Evolutionary conservation across 2,888 invertebrate genomes (phyloP).

Genomic region (Brenthis daphne): DNA sequence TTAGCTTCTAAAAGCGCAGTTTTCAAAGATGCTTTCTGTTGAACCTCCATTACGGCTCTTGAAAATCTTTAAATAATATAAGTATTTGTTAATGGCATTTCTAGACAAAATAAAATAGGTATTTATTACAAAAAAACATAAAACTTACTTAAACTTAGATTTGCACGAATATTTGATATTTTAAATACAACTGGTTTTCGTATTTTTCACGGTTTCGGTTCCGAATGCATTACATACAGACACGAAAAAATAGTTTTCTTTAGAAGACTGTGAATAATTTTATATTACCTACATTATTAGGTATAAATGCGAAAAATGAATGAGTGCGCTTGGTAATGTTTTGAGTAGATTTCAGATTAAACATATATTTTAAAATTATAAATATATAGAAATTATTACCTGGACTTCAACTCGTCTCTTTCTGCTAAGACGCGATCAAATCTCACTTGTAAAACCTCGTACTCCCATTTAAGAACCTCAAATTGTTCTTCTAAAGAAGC

Average conservation of each 20-base stretch:
- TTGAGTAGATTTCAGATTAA: too few relatives aligned
- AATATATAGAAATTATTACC: conserved; percentile 47
- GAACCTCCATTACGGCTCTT: conserved; percentile 91
- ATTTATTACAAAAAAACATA: not conserved
- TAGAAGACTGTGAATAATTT: too few relatives aligned
- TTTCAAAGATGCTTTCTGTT: conserved; percentile 92
- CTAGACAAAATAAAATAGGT: not conserved
- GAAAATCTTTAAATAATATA: conserved; percentile 80
- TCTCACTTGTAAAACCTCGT: conserved; percentile 87
- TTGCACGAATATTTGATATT: too few relatives aligned
- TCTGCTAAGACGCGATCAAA: conserved; percentile 90
- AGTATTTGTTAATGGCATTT: not conserved
- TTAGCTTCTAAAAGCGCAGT: conserved; percentile 90
- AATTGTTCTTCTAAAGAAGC: conserved; percentile 78
- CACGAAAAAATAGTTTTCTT: too few relatives aligned
- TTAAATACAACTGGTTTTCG: too few relatives aligned
- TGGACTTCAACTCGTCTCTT: conserved; percentile 88
- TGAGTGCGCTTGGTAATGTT: too few relatives aligned
- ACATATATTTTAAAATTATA: too few relatives aligned
- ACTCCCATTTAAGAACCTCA: conserved; percentile 84
- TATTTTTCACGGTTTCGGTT: too few relatives aligned
- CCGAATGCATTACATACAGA: too few relatives aligned
- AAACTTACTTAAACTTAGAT: too few relatives aligned
- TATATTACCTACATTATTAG: too few relatives aligned
- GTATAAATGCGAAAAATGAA: too few relatives aligned